These are phyloP conservation scores for Callorhinus ursinus DNA, from an alignment of 2,113 vertebrate genomes.

Conservation along the genomic window DNA sequence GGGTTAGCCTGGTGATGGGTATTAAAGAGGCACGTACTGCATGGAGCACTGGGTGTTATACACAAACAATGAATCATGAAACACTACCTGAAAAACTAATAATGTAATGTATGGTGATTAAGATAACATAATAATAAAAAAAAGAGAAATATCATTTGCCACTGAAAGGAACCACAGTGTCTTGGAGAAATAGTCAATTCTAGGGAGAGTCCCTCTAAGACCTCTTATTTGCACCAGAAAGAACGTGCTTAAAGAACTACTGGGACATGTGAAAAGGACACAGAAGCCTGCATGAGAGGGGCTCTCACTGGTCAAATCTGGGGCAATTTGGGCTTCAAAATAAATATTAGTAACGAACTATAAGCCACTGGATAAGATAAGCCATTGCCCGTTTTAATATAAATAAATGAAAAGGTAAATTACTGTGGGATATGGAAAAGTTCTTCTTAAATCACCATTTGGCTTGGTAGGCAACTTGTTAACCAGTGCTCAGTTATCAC, in stretches of 20 bases:
- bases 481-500: not conserved
- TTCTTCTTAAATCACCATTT: constrained; percentile 1
- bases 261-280: not conserved
- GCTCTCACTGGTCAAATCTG: not conserved
- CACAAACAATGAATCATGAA: no score
- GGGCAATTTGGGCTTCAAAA: not conserved
- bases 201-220: not conserved
- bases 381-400: not conserved
- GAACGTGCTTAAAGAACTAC: not conserved
- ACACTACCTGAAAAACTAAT: no score
- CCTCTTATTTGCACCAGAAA: not conserved
- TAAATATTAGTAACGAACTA: not conserved
- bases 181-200: not conserved
- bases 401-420: constrained; percentile 5
- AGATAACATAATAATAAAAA: no score
- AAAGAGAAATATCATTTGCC: not conserved
- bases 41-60: no score
- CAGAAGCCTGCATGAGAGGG: not conserved
- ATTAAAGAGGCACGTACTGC: no score
- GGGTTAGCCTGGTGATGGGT: no score
- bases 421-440: not conserved
- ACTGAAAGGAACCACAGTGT: not conserved
- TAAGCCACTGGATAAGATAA: not conserved
- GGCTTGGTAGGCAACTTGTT: not conserved
- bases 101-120: no score